Base-by-base conservation (phyloP, 1,140 invertebrate genomes). In the Pentalonia nigronervosa region DNA sequence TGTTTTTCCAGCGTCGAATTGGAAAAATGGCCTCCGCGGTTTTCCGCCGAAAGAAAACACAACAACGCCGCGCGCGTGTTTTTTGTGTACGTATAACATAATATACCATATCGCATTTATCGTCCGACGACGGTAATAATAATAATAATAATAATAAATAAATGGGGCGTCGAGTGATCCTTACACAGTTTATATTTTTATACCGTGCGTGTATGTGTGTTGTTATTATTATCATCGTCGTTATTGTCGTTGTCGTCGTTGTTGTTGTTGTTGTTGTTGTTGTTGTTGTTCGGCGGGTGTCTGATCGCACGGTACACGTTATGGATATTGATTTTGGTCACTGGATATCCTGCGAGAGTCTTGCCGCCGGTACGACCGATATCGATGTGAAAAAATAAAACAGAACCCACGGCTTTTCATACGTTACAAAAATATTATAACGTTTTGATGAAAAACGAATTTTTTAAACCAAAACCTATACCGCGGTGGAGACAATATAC, bases 281-380 rank as follows among this genome's bases (percentile, higher is more conserved):
- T 47, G 45, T 86, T 86, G 45, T n/a, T 8, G 8, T 30, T 48
- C 45, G 36, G 45, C 25, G 45, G 84, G 84, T 47, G 41, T 47
- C 45, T 47, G 84, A 47, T 25, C 41, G 47, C 25, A 45, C 25
- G 25, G 47, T 47, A 45, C 17, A 17, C 30, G 84, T 47, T 25
- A 84, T 41, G 41, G 7, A 23, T 84, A 84, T 53, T 53, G 87
- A 89, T 89, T 89, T 89, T 89, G 48, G 87, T 53, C 87, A 89
- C n/a, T 50, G 48, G 14, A 53, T 53, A 53, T 89, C 21, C 34
- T 17, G 20, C 9, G 47, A 25, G 87, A 48, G 45, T 87, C 30
- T 50, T 8, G 20, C 34, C 81, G 17, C 23, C 83, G 17, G 86
- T n/a, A 48, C 21, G 86, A 87, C 47, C 47, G 86, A 50, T 34